Evolutionary conservation across 92 coral and sea anemone species (phyloP).

Genomic region (Phenganax subtilis): DNA sequence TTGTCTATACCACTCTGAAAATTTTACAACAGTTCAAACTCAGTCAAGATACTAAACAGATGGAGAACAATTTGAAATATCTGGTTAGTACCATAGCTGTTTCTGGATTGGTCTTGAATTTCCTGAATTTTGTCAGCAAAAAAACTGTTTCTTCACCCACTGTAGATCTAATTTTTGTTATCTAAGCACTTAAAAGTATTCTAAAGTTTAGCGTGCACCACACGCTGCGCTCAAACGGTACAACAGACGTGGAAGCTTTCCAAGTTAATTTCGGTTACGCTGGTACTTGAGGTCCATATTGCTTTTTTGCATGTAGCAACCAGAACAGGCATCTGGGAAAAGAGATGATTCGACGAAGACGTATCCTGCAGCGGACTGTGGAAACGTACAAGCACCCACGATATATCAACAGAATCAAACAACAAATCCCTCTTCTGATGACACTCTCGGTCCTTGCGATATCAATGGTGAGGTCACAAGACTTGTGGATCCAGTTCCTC

Average conservation of each 20-base stretch:
- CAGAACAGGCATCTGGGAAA: neutral
- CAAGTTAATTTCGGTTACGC: neutral
- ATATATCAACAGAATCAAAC: neutral
- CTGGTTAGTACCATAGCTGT: no score
- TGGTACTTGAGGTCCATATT: no score
- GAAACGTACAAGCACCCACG: neutral
- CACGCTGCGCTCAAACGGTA: slow-evolving; percentile 63
- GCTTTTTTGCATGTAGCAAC: neutral
- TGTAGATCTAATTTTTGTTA: no score
- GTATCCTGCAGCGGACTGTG: neutral
- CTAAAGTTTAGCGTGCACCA: slow-evolving; percentile 60
- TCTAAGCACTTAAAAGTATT: neutral
- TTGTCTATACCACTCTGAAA: no score
- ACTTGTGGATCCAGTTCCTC: neutral
- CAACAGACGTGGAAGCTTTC: neutral
- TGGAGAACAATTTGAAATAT: no score
- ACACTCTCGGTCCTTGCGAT: neutral
- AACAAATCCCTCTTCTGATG: neutral
- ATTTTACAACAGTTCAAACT: no score
- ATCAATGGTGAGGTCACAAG: neutral
- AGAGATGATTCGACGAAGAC: neutral
- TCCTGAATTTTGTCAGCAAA: no score
- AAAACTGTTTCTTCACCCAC: no score
- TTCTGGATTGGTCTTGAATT: no score
- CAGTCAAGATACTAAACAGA: no score